Evolutionary conservation across 2,797 vertebrate genomes (phyloP).

Genomic region (Eutrigla gurnardus): DNA sequence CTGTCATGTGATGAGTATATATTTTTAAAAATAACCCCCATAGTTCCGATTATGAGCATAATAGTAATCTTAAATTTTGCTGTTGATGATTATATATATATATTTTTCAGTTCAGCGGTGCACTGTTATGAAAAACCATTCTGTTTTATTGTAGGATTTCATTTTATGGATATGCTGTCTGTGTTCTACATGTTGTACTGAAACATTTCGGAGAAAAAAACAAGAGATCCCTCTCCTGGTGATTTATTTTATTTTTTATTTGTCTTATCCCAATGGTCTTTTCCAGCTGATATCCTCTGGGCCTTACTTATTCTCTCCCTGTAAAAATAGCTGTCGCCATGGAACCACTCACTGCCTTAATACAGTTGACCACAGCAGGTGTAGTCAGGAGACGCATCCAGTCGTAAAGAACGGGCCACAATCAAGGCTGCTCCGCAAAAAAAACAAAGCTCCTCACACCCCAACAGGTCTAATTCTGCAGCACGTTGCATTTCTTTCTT

Average conservation of each 20-base stretch:
- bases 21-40: slow-evolving; percentile 79
- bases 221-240: slow-evolving; percentile 52
- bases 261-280: slow-evolving; percentile 53
- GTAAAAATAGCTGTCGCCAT: slow-evolving; percentile 81
- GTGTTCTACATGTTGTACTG: slow-evolving; percentile 88
- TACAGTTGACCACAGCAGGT: slow-evolving; percentile 81
- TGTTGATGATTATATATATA: slow-evolving; percentile 74
- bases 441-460: slow-evolving; percentile 50
- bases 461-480: slow-evolving; percentile 40
- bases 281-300: slow-evolving; percentile 66
- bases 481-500: slow-evolving; percentile 51
- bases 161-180: slow-evolving; percentile 76
- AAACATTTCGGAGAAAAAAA: slow-evolving; percentile 84
- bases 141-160: slow-evolving; percentile 77
- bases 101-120: slow-evolving; percentile 81
- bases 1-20: slow-evolving; percentile 84
- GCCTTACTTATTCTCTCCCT: slow-evolving; percentile 74
- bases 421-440: slow-evolving; percentile 27
- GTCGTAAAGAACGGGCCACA: slow-evolving; percentile 43
- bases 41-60: slow-evolving; percentile 81
- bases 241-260: slow-evolving; percentile 25
- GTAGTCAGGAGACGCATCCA: slow-evolving; percentile 70
- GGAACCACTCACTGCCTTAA: slow-evolving; percentile 86
- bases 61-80: slow-evolving; percentile 81
- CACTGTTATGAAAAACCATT: slow-evolving; percentile 77